Conservation (phyloP, 2,888 invertebrate species). For the Phoenoteleia sp. region DNA sequence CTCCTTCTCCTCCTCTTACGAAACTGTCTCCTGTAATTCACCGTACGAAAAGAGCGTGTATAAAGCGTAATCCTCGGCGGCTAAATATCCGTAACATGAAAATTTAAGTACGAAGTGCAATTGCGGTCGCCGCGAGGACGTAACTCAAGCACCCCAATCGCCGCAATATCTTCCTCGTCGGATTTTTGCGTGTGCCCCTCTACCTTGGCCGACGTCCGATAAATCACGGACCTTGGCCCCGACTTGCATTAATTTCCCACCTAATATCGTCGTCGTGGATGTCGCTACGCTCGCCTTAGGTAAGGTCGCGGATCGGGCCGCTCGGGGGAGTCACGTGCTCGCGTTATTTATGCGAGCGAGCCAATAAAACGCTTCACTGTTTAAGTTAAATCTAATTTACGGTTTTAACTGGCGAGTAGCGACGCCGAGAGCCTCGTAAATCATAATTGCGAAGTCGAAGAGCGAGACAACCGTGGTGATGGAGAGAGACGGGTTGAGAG, state of each 20-base stretch:
- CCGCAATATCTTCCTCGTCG: constrained; percentile 58
- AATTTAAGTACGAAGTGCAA: constrained; percentile 74
- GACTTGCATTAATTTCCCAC: constrained; percentile 71
- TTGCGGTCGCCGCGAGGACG: constrained; percentile 71
- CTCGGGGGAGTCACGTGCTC: constrained; percentile 77
- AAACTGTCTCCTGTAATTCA: constrained; percentile 67
- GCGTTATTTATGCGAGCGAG: constrained; percentile 81
- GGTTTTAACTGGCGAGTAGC: constrained; percentile 77
- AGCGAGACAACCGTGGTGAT: too few relatives aligned
- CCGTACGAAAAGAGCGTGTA: constrained; percentile 66
- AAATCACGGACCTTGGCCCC: constrained; percentile 72
- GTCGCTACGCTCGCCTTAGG: constrained; percentile 66
- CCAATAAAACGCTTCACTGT: constrained; percentile 84
- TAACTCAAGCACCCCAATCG: constrained; percentile 72
- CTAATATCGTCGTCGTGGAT: constrained; percentile 70
- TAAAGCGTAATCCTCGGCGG: constrained; percentile 66
- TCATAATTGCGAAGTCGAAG: constrained; percentile 81
- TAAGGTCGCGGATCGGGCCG: constrained; percentile 69
- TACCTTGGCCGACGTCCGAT: constrained; percentile 57
- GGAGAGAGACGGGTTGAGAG: constrained; percentile 35
- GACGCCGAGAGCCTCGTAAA: constrained; percentile 80
- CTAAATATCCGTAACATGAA: constrained; percentile 73
- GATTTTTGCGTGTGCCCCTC: constrained; percentile 40
- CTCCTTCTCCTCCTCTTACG: background rate
- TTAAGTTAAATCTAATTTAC: constrained; percentile 85